Percentiles rank a stretch among this genome's conserved stretches.
Evolutionary conservation across 2,113 vertebrate genomes (phyloP).

Genomic region (Protomyctophum bolini): DNA sequence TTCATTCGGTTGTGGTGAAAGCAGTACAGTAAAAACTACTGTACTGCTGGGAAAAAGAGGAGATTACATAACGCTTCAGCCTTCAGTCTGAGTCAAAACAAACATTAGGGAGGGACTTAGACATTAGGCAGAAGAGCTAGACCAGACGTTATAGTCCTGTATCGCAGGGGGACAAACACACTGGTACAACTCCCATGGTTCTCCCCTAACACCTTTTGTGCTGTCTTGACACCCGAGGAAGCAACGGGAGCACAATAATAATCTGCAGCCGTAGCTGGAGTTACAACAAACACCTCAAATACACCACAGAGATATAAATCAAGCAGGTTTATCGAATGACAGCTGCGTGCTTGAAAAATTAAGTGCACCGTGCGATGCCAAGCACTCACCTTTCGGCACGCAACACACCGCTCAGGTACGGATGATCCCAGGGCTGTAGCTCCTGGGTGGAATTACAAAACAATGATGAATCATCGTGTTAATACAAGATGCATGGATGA

Average conservation of each 20-base stretch:
- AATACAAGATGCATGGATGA: background rate
- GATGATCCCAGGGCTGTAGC: conserved; percentile 97
- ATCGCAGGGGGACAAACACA: conserved; percentile 1
- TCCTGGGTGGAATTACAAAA: conserved; percentile 80
- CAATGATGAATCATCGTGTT: background rate
- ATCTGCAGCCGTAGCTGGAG: conserved; percentile 18
- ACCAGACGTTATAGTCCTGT: conserved; percentile 6
- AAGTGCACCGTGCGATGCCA: conserved; percentile 1
- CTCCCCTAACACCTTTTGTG: conserved; percentile 53
- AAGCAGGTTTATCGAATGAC: conserved; percentile 32
- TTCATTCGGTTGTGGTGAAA: too few relatives aligned
- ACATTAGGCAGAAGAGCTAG: background rate
- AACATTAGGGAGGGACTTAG: background rate
- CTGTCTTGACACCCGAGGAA: conserved; percentile 31
- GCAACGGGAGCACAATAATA: conserved; percentile 17
- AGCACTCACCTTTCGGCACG: conserved; percentile 90
- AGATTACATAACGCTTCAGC: too few relatives aligned
- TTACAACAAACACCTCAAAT: conserved; percentile 29
- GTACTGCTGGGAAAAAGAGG: too few relatives aligned
- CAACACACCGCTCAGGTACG: conserved; percentile 90
- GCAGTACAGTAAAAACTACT: too few relatives aligned
- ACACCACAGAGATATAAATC: conserved; percentile 17
- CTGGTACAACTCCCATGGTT: conserved; percentile 42
- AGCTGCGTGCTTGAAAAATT: conserved; percentile 1
- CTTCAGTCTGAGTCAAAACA: too few relatives aligned